Conservation (phyloP, 1,140 invertebrate species). For the Orius laevigatus region DNA sequence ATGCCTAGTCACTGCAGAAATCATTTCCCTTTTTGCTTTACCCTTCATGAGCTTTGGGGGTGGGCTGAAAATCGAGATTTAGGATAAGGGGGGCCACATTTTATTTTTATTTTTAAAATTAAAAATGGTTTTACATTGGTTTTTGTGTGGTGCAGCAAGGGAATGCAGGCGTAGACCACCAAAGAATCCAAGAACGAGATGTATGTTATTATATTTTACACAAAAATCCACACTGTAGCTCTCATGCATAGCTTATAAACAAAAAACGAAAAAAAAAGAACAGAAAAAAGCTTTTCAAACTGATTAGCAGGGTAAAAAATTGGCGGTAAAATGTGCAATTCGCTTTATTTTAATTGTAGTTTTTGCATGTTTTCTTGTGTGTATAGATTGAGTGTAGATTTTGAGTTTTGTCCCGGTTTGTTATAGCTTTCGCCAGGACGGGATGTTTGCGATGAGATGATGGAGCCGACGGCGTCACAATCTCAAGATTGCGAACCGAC, state of each 20-base stretch:
- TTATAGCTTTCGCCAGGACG: slow-evolving; percentile 29
- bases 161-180: slow-evolving; percentile 15
- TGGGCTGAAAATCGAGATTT: no score
- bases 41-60: no score
- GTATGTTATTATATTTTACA: slow-evolving; percentile 12
- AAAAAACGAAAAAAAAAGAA: no score
- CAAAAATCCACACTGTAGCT: background rate
- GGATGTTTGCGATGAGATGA: slow-evolving; percentile 55
- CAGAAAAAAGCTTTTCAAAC: background rate
- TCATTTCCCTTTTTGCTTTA: no score
- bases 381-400: background rate
- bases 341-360: background rate
- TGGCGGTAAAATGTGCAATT: background rate
- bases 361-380: background rate
- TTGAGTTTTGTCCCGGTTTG: slow-evolving; percentile 8
- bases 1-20: no score
- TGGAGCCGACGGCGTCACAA: slow-evolving; percentile 73
- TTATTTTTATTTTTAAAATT: background rate
- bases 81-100: no score
- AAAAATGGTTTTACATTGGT: slow-evolving; percentile 4
- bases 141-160: slow-evolving; percentile 18
- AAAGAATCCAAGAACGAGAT: slow-evolving; percentile 16
- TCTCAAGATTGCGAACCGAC: slow-evolving; percentile 87
- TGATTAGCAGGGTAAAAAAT: slow-evolving; percentile 1
- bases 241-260: background rate